Evolutionary conservation across 2,888 invertebrate species (phyloP).

Genomic region (Cremastinae sp.): DNA sequence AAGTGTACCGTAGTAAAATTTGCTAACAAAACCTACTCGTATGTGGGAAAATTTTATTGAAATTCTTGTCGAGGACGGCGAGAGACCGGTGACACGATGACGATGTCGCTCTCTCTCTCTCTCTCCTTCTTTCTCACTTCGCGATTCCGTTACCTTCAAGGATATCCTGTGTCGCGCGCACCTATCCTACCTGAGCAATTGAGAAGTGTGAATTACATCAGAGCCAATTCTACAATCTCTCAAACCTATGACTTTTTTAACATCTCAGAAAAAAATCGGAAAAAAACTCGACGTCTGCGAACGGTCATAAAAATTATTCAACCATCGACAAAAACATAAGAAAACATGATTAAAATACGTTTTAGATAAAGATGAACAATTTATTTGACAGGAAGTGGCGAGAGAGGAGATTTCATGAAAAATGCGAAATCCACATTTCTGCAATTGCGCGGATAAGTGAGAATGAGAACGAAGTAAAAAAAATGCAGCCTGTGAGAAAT

Average conservation of each 20-base stretch:
- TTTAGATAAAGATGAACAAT: background rate
- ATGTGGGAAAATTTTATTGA: constrained; percentile 75
- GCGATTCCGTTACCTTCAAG: constrained; percentile 70
- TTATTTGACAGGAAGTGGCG: background rate
- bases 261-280: too few species aligned
- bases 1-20: too few species aligned
- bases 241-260: constrained; percentile 17
- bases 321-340: too few species aligned
- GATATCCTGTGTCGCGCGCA: constrained; percentile 77
- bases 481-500: constrained; percentile 31
- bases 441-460: background rate
- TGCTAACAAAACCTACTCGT: constrained; percentile 51
- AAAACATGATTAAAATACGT: too few species aligned
- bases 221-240: constrained; percentile 34
- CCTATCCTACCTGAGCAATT: constrained; percentile 65
- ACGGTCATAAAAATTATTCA: too few species aligned
- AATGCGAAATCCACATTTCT: background rate
- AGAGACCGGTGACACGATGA: constrained; percentile 56
- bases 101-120: constrained; percentile 40
- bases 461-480: constrained; percentile 25
- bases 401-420: background rate
- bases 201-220: constrained; percentile 75
- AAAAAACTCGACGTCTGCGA: too few species aligned
- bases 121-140: constrained; percentile 23
- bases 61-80: constrained; percentile 67